Percentiles rank a stretch among this genome's conserved stretches.
phyloP scores from a whole-genome alignment of 2,888 invertebrate species.

The Cloeon dipterum region DNA sequence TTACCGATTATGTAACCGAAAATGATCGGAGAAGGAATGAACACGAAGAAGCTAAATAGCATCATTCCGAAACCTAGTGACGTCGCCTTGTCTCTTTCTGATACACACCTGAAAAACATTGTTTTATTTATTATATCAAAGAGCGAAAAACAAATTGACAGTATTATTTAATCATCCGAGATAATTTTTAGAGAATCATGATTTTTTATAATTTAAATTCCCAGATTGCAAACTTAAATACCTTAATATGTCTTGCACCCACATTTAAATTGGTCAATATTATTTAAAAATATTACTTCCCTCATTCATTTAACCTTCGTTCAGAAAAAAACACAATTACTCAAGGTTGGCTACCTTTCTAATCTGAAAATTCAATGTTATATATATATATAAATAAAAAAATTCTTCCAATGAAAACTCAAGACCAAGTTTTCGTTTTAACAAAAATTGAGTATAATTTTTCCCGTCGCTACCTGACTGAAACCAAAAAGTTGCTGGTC shows the following conservation, averaged over 20 bases:
- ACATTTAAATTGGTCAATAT: too few relatives aligned
- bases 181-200: not conserved
- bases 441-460: too few relatives aligned
- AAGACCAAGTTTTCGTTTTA: too few relatives aligned
- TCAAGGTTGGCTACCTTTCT: too few relatives aligned
- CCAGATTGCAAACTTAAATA: not conserved
- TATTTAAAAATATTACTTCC: too few relatives aligned
- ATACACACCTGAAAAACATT: conserved; percentile 33
- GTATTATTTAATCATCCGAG: too few relatives aligned
- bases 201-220: not conserved
- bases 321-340: too few relatives aligned
- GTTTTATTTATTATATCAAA: too few relatives aligned
- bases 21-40: conserved; percentile 53
- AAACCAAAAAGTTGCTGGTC: conserved; percentile 34
- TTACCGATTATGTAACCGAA: conserved; percentile 47
- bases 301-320: too few relatives aligned
- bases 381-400: too few relatives aligned
- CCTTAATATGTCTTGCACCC: not conserved
- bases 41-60: conserved; percentile 42
- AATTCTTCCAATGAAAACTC: too few relatives aligned
- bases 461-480: conserved; percentile 26
- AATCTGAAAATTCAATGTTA: not conserved
- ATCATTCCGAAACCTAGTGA: conserved; percentile 46
- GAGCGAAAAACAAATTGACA: too few relatives aligned
- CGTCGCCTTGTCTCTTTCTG: conserved; percentile 45